phyloP scores from a whole-genome alignment of 2,888 invertebrate genomes.

The Vanessa cardui region DNA sequence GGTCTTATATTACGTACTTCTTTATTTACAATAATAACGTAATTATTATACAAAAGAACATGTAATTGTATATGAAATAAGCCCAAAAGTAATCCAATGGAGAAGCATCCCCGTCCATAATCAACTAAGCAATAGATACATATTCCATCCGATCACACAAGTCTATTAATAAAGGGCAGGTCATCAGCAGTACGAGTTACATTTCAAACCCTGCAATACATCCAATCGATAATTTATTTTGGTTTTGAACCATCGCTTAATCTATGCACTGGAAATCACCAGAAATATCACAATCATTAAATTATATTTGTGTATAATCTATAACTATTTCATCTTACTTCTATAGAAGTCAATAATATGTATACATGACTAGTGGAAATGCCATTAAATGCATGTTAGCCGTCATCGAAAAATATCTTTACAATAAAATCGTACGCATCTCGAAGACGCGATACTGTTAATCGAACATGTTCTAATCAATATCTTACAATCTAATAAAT shows the following conservation, averaged over 20 bases:
- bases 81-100: background rate
- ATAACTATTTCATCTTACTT: conserved; percentile 35
- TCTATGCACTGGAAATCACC: conserved; percentile 51
- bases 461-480: background rate
- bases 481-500: conserved; percentile 16
- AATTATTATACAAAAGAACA: conserved; percentile 15
- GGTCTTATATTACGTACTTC: conserved; percentile 32
- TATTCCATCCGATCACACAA: background rate
- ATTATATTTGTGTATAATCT: conserved; percentile 43
- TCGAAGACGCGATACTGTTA: background rate
- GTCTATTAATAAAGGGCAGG: background rate
- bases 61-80: background rate
- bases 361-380: conserved; percentile 52
- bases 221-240: conserved; percentile 39
- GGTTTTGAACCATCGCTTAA: conserved; percentile 61
- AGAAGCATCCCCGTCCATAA: background rate
- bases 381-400: conserved; percentile 28
- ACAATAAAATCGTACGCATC: conserved; percentile 15
- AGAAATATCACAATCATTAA: conserved; percentile 58
- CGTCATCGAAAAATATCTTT: conserved; percentile 7
- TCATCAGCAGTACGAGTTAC: background rate
- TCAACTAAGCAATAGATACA: background rate
- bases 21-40: conserved; percentile 12
- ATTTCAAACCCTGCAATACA: conserved; percentile 26
- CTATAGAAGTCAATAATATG: conserved; percentile 30